Base-by-base conservation (phyloP, 2,888 invertebrate species). In the Lasius platythorax region DNA sequence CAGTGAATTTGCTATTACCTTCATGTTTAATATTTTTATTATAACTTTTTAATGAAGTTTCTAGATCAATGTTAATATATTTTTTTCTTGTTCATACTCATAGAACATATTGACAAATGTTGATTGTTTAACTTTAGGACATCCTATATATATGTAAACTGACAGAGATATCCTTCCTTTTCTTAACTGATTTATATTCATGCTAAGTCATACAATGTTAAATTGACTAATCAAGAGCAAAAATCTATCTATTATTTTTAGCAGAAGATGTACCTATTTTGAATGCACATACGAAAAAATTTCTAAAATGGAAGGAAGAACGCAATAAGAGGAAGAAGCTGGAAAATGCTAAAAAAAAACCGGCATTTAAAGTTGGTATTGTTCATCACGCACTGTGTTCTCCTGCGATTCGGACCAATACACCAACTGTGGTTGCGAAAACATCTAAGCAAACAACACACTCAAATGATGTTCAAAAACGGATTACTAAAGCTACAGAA, bases 401-500 rank as follows among this genome's bases (percentile, higher is more conserved):
- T 0, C 93, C 93, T 1, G 6, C 28, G 8, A 50, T 33, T n/a
- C 82, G 56, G 0, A 43, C 8, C 4, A 9, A 9, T 3, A 0
- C 3, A 28, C 1, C 11, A 12, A 2, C 1, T 28, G 28, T 1
- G 11, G 0, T 0, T 63, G 8, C 33, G 1, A 83, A 70, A 18
- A 30, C 28, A 61, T 2, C 33, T 0, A 83, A 72, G 15, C 58
- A 82, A 78, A 15, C 6, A 6, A 9, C 28, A 33, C 1, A 9
- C 0, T 11, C 2, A 4, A 67, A 15, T 46, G 0, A 30, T n/a
- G 58, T 75, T 0, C 79, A 85, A 1, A 93, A 91, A 70, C 88
- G 90, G 82, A 83, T 94, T 23, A 94, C 94, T 4, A 90, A 90
- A 58, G 94, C 92, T 0, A 94, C 94, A 0, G 91, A 93, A 68